phyloP scores from a whole-genome alignment of 2,888 invertebrate species.

The Phrixothrix hirtus region DNA sequence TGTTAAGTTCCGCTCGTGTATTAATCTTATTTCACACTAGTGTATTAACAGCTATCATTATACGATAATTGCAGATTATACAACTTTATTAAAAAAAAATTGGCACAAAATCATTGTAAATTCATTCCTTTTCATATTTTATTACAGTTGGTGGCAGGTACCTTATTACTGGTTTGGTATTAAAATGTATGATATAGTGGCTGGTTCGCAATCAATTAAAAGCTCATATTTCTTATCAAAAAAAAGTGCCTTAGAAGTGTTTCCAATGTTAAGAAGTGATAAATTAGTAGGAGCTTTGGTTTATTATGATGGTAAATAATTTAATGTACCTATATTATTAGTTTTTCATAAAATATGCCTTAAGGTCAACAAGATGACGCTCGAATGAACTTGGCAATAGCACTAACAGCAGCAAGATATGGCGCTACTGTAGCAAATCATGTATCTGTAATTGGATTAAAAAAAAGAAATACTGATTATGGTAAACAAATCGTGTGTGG shows the following conservation, averaged over 20 bases:
- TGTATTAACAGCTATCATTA: too few relatives aligned
- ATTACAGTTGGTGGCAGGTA: constrained; percentile 96
- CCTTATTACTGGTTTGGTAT: constrained; percentile 99
- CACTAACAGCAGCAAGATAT: constrained; percentile 91
- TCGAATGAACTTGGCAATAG: constrained; percentile 95
- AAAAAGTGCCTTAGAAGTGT: constrained; percentile 90
- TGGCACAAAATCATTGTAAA: too few relatives aligned
- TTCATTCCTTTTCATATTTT: too few relatives aligned
- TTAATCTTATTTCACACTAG: too few relatives aligned
- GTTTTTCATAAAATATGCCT: neutral
- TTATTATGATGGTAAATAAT: constrained; percentile 99
- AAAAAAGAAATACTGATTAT: constrained; percentile 64
- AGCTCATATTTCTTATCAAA: constrained; percentile 94
- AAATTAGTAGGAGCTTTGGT: constrained; percentile 95
- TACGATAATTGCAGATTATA: too few relatives aligned
- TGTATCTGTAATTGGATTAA: constrained; percentile 75
- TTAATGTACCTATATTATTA: constrained; percentile 38
- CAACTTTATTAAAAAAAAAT: too few relatives aligned
- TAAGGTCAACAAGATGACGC: constrained; percentile 98
- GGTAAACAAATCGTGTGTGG: constrained; percentile 63
- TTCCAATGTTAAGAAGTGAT: constrained; percentile 97
- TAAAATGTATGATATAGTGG: constrained; percentile 97
- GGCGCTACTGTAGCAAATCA: constrained; percentile 97
- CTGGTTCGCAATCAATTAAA: constrained; percentile 93
- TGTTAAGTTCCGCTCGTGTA: too few relatives aligned